Evolutionary conservation across 2,113 vertebrate species (phyloP).

Genomic region (Larimichthys crocea): DNA sequence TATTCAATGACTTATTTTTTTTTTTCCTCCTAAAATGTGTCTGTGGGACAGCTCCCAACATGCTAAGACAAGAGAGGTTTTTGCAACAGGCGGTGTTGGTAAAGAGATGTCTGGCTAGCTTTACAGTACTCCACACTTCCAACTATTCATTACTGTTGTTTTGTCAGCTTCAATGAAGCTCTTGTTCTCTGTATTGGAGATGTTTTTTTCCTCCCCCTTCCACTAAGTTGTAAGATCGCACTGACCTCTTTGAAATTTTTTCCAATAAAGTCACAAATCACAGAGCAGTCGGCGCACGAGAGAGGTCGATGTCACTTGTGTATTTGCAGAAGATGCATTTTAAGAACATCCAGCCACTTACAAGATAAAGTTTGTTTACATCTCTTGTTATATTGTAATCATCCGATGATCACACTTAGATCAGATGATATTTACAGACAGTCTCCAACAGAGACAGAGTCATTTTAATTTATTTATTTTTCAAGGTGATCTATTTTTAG

Average conservation of each 20-base stretch:
- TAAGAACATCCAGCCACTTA: constrained; percentile 7
- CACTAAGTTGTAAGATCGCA: constrained; percentile 45
- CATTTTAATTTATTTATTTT: background rate
- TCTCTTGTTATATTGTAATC: constrained; percentile 10
- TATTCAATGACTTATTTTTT: constrained; percentile 34
- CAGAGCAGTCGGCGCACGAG: background rate
- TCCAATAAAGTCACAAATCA: background rate
- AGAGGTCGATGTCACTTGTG: constrained; percentile 9
- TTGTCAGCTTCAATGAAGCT: constrained; percentile 42
- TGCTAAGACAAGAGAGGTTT: constrained; percentile 64
- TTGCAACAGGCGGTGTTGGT: constrained; percentile 49
- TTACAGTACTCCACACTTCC: constrained; percentile 31
- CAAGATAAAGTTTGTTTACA: constrained; percentile 20
- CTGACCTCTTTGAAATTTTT: constrained; percentile 36
- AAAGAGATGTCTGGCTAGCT: constrained; percentile 45
- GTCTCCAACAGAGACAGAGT: background rate
- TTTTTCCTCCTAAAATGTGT: constrained; percentile 32
- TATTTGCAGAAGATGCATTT: constrained; percentile 1
- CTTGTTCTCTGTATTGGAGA: constrained; percentile 47
- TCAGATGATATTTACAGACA: background rate
- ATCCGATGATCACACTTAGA: constrained; percentile 9
- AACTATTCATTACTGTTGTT: constrained; percentile 62
- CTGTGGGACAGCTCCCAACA: constrained; percentile 57
- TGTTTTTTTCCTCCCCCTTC: background rate
- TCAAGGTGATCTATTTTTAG: too few species aligned